A percentile compares a stretch with the other conserved stretches of the same genome.
Evolutionary conservation across 2,797 vertebrate genomes (phyloP).

Genomic region (Anabas testudineus): DNA sequence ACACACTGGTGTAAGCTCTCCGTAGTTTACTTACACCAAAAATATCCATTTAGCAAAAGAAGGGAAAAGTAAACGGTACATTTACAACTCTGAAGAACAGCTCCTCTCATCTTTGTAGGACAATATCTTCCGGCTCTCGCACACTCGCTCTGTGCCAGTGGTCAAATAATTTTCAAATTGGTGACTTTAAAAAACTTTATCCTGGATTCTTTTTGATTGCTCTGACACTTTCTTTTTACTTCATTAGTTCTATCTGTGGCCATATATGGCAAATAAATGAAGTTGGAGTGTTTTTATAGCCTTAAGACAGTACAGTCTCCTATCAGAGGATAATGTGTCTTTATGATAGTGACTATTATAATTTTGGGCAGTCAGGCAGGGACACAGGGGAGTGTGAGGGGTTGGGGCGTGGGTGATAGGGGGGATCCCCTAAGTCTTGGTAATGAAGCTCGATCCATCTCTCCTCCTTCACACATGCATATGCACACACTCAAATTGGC

Average conservation of each 20-base stretch:
- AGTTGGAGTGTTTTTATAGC: conserved; percentile 76
- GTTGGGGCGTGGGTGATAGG: conserved; percentile 35
- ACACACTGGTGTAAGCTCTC: conserved; percentile 7
- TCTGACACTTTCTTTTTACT: conserved; percentile 65
- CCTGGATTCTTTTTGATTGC: conserved; percentile 65
- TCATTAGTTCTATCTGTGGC: conserved; percentile 74
- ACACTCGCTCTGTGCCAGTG: conserved; percentile 21
- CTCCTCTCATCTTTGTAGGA: conserved; percentile 15
- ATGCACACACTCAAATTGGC: conserved; percentile 57
- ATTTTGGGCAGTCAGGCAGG: conserved; percentile 72
- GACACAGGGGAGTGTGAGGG: conserved; percentile 62
- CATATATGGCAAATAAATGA: conserved; percentile 75
- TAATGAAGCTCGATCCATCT: conserved; percentile 78
- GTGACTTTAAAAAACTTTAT: conserved; percentile 61
- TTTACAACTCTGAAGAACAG: conserved; percentile 6
- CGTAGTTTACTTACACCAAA: conserved; percentile 30
- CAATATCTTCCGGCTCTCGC: conserved; percentile 23
- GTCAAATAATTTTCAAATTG: conserved; percentile 62
- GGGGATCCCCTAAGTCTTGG: conserved; percentile 56
- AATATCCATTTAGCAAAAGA: conserved; percentile 36
- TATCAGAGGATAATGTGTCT: conserved; percentile 77
- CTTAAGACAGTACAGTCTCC: conserved; percentile 63
- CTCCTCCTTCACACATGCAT: conserved; percentile 42
- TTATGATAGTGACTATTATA: conserved; percentile 77
- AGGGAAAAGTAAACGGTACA: neutral